Evolutionary conservation across 1,140 invertebrate genomes (phyloP).

Genomic region (Anagrus nilaparvatae): DNA sequence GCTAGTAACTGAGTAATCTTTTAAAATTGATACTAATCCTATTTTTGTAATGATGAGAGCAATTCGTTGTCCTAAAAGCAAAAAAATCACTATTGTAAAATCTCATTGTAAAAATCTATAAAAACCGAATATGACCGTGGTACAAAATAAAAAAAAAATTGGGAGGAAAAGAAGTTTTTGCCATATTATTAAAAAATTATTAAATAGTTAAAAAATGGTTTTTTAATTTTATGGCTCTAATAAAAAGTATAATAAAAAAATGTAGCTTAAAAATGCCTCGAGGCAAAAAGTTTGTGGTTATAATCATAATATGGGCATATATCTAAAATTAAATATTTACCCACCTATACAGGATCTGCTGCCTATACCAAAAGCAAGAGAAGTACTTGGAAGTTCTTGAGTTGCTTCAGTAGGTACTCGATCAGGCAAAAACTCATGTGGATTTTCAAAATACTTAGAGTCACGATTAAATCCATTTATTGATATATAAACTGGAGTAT

Average conservation of each 20-base stretch:
- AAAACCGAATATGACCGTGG: background rate
- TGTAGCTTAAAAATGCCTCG: no score
- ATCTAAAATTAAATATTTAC: background rate
- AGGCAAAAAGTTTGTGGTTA: no score
- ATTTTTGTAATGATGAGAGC: constrained; percentile 54
- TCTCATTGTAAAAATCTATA: background rate
- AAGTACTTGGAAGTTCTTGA: constrained; percentile 17
- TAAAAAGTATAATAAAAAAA: no score
- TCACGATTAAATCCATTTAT: constrained; percentile 36
- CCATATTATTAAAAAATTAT: background rate
- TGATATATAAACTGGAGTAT: constrained; percentile 25
- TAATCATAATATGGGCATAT: background rate
- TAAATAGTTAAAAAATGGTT: background rate
- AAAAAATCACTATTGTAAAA: background rate
- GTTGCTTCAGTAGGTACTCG: constrained; percentile 20
- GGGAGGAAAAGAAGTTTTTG: background rate
- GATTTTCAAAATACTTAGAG: constrained; percentile 25
- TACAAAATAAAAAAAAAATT: constrained; percentile 2
- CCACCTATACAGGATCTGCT: constrained; percentile 29
- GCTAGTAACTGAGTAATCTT: constrained; percentile 30
- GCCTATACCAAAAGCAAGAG: constrained; percentile 28
- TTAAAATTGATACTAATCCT: constrained; percentile 41
- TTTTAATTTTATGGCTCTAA: background rate
- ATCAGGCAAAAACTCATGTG: constrained; percentile 24
- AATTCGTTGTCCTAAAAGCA: constrained; percentile 46